Base-by-base conservation (phyloP, 2,113 vertebrate species). In the Pelmatolapia mariae region DNA sequence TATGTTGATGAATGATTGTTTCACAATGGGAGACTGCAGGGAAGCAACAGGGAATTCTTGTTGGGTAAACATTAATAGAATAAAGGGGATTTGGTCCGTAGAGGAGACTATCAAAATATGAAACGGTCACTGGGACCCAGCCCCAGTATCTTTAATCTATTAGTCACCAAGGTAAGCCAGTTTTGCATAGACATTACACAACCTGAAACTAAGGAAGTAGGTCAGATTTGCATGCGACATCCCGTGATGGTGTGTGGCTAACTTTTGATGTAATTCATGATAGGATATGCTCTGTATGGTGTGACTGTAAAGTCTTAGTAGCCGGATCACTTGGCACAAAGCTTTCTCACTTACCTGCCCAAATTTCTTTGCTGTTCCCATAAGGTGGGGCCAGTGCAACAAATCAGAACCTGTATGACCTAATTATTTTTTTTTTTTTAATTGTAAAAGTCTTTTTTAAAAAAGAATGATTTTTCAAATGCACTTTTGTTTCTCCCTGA, bases 131-230 rank as follows among this genome's bases (percentile, higher is more conserved):
- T 18, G 10, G 57, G 76, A 29, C 40, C 18, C 24, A 15, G 3
- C 5, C n/a, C 13, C 6, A 10, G 4, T 52, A n/a, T 29, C 15
- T 52, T 68, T 24, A 19, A 33, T 16, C 7, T 33, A 84, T 80
- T 66, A 38, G 56, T 87, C 80, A 50, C 61, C 56, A 59, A 24
- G 13, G 19, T 19, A 13, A 80, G 22, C 9, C 43, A 7, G 19
- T 11, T 95, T 95, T 95, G 66, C 84, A 90, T 92, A 45, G 29
- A 8, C 11, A 31, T 78, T 73, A 92, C 73, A 15, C 59, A 93
- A 45, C 16, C 50, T 73, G n/a, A 86, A 88, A 73, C 18, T 29
- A 78, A 81, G 84, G 15, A 31, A 33, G 29, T 45, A 59, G 8
- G 26, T 13, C 4, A 53, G 5, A 89, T 94, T 93, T 94, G 89